Percentiles rank a stretch among this genome's conserved stretches.
These are phyloP conservation scores for Corapipo altera DNA, from an alignment of 2,113 vertebrate genomes.

Conservation along the genomic window DNA sequence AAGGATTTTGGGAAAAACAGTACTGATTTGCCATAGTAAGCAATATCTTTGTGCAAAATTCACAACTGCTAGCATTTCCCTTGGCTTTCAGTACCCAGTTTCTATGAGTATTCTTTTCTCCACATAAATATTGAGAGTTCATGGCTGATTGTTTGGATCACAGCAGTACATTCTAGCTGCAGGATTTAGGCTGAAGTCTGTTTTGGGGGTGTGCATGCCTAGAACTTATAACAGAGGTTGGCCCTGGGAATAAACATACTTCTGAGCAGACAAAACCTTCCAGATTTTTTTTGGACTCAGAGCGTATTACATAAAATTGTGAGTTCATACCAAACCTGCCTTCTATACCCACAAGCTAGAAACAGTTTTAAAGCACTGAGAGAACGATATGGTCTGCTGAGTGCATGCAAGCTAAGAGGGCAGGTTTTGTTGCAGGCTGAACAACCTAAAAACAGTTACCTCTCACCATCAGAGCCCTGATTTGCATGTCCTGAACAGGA, in stretches of 20 bases:
- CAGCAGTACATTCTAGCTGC: not conserved
- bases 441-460: not conserved
- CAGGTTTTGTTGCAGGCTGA: not conserved
- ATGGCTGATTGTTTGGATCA: not conserved
- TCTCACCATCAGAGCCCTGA: not conserved
- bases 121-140: not conserved
- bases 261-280: not conserved
- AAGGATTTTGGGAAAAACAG: not conserved
- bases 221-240: not conserved
- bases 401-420: fast-evolving
- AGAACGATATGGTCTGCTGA: not conserved
- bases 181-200: not conserved
- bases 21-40: not conserved
- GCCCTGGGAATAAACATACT: not conserved
- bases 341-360: not conserved
- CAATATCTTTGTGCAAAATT: not conserved
- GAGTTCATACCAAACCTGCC: not conserved
- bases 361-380: not conserved
- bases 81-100: not conserved
- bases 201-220: not conserved
- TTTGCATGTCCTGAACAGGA: not conserved
- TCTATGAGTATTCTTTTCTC: not conserved
- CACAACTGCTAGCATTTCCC: not conserved
- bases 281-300: not conserved
- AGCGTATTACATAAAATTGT: not conserved